Evolutionary conservation across 2,888 invertebrate species (phyloP).

Genomic region (Diaprepes abbreviatus): DNA sequence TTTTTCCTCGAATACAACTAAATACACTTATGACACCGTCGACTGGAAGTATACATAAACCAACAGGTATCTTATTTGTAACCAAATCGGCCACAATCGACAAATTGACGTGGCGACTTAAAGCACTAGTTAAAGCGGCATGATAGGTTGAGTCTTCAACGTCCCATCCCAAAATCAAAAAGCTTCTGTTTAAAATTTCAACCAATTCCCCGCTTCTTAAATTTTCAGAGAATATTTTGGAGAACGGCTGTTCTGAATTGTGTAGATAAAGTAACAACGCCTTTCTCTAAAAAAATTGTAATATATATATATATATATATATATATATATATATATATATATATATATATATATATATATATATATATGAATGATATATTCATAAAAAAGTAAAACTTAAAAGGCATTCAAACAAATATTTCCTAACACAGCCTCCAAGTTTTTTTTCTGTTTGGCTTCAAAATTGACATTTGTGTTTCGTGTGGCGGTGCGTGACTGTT

Average conservation of each 20-base stretch:
- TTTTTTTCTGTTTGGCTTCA: too few species aligned
- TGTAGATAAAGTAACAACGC: slow-evolving; percentile 59
- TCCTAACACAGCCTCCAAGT: too few species aligned
- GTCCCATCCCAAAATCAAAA: slow-evolving; percentile 60
- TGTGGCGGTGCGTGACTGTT: too few species aligned
- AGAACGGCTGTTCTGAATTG: slow-evolving; percentile 56
- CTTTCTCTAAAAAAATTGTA: slow-evolving; percentile 53
- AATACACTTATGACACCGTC: slow-evolving; percentile 53
- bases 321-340: too few species aligned
- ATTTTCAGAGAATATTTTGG: slow-evolving; percentile 55
- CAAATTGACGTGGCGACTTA: slow-evolving; percentile 30
- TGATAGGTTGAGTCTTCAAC: slow-evolving; percentile 54
- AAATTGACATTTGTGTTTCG: too few species aligned
- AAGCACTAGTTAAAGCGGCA: slow-evolving; percentile 52
- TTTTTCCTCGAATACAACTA: slow-evolving; percentile 52
- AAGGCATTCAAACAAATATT: too few species aligned
- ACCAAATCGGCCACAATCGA: slow-evolving; percentile 41
- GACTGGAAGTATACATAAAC: slow-evolving; percentile 55
- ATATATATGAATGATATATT: too few species aligned
- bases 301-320: too few species aligned
- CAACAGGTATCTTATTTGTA: slow-evolving; percentile 48
- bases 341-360: too few species aligned
- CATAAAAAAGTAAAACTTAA: too few species aligned
- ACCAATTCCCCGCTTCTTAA: slow-evolving; percentile 52
- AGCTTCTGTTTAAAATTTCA: slow-evolving; percentile 53